Conservation (phyloP, 2,888 invertebrate species). For the Anarsia innoxiella region DNA sequence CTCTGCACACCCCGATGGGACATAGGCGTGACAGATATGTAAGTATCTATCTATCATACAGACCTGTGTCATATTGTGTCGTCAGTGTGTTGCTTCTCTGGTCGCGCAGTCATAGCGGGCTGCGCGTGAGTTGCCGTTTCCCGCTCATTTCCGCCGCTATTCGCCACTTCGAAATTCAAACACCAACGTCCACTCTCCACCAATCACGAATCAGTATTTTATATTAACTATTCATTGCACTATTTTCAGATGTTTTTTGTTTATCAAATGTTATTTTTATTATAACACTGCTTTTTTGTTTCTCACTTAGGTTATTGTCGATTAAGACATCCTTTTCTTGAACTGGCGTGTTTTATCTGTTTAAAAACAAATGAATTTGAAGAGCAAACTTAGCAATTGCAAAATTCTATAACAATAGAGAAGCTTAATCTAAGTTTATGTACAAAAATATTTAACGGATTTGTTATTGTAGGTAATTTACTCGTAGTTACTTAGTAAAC, state of each 20-base stretch:
- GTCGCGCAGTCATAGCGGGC: constrained; percentile 41
- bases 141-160: constrained; percentile 29
- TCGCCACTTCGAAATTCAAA: constrained; percentile 22
- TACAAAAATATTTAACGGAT: no score
- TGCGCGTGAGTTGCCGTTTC: constrained; percentile 27
- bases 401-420: no score
- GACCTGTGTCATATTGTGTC: constrained; percentile 54
- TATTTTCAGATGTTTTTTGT: background rate
- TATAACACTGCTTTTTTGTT: background rate
- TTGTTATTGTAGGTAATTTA: no score
- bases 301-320: constrained; percentile 3
- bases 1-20: no score
- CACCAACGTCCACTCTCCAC: constrained; percentile 20
- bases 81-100: constrained; percentile 35
- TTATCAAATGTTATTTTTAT: background rate
- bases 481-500: background rate
- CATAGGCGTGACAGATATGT: no score
- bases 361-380: no score
- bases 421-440: no score
- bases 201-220: constrained; percentile 23
- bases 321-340: background rate
- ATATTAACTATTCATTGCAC: constrained; percentile 9
- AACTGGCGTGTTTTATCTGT: no score
- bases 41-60: constrained; percentile 16
- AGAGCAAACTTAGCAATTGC: no score